Base-by-base conservation (phyloP, 2,113 vertebrate genomes). In the Cynocephalus volans region DNA sequence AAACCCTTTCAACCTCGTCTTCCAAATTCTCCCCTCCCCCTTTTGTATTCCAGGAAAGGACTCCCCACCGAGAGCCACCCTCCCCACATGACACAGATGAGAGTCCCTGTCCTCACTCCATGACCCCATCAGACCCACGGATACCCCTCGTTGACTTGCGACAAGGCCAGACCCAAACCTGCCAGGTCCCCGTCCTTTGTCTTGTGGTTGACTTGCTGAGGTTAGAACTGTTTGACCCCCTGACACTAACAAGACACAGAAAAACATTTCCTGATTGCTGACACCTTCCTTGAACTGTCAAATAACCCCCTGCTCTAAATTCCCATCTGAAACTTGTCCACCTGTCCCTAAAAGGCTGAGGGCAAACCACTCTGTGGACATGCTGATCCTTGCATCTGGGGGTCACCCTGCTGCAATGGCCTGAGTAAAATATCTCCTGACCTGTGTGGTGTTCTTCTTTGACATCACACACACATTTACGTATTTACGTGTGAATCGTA, bases 51-150 rank as follows among this genome's bases (percentile, higher is more conserved):
- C 5, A 60, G 52, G 62, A 60, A 6, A 19, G 23, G 21, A 28
- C 67, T 67, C 10, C 5, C 21, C 62, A 31, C 70, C 15, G 33
- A 21, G 1, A 24, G 4, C n/a, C 67, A 9, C 52, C n/a, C 1
- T 4, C 6, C 54, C 10, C 33, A 36, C 2, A 77, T n/a, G 4
- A 24, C 52, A 21, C 33, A 7, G 52, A 10, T 1, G 8, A 0
- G 24, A 0, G 10, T 21, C 10, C 14, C 52, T 6, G 11, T 10
- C 28, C 31, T 8, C 11, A 28, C 3, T 21, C 36, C 76, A 31
- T 24, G 41, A 26, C 33, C 4, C 24, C 24, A 21, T 77, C 15
- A 12, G 0, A 10, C n/a, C 11, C 31, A 7, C 5, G 21, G 31
- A 14, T 18, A n/a, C 50, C n/a, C 80, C 41, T 36, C 9, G 6